phyloP scores from a whole-genome alignment of 2,113 vertebrate genomes.

The Mugil cephalus region DNA sequence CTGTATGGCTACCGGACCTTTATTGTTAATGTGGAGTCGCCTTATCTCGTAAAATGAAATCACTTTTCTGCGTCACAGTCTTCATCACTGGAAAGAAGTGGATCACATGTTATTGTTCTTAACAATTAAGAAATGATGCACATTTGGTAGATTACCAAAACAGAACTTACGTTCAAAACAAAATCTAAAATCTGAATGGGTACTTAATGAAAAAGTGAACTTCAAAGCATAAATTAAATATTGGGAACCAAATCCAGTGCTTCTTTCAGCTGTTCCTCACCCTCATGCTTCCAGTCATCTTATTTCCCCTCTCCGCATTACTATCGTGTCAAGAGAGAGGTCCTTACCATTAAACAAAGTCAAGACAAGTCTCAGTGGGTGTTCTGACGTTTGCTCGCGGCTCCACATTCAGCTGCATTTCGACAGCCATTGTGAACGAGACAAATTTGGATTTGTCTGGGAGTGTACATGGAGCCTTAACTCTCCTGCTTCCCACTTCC shows the following conservation, averaged over 20 bases:
- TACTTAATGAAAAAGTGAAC: no score
- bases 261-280: neutral
- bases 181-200: no score
- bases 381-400: conserved; percentile 7
- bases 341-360: conserved; percentile 4
- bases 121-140: no score
- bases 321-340: neutral
- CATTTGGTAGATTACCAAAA: no score
- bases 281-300: neutral
- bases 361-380: conserved; percentile 4
- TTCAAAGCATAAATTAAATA: no score
- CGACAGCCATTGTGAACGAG: conserved; percentile 26
- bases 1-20: no score
- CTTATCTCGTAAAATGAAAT: no score
- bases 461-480: conserved; percentile 14
- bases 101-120: no score
- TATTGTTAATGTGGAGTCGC: no score
- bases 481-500: conserved; percentile 20
- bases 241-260: neutral
- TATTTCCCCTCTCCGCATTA: neutral
- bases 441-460: conserved; percentile 24
- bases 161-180: no score
- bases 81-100: no score
- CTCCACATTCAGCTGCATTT: conserved; percentile 8
- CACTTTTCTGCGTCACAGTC: no score